Percentiles rank a stretch among this genome's conserved stretches.
Conservation (phyloP, 2,113 vertebrate genomes). For the Zapus hudsonius region DNA sequence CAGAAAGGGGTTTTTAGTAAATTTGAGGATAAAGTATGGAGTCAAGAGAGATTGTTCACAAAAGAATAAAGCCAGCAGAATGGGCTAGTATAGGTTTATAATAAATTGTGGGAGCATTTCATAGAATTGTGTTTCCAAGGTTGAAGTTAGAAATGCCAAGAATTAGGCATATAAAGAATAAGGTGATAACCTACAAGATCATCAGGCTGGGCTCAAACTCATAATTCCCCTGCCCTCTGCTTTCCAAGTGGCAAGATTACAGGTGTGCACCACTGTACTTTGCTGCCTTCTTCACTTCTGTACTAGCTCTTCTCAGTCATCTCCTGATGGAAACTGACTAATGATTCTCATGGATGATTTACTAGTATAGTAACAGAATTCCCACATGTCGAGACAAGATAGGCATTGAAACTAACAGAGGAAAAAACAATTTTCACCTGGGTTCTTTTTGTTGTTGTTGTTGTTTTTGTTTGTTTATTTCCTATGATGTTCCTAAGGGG, state of each 20-base stretch:
- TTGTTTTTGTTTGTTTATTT: too few relatives aligned
- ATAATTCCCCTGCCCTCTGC: too few relatives aligned
- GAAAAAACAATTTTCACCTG: not conserved
- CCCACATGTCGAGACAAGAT: not conserved
- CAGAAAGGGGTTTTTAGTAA: not conserved
- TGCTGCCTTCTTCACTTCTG: too few relatives aligned
- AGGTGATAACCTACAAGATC: not conserved
- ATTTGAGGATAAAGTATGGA: not conserved
- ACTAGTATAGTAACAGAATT: not conserved
- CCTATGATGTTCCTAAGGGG: too few relatives aligned
- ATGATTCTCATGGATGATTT: not conserved
- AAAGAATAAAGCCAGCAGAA: not conserved
- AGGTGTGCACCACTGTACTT: too few relatives aligned
- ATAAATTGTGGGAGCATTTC: not conserved
- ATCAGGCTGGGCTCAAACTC: too few relatives aligned
- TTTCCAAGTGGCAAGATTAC: too few relatives aligned
- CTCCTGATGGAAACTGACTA: not conserved
- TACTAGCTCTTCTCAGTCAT: too few relatives aligned
- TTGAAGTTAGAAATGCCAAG: not conserved
- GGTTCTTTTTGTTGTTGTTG: too few relatives aligned
- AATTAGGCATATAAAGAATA: not conserved
- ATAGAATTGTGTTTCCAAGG: constrained; percentile 26
- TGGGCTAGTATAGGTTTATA: not conserved
- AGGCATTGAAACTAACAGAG: not conserved
- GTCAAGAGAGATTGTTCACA: not conserved